Evolutionary conservation across 2,888 invertebrate genomes (phyloP).

Genomic region (Matsumyia berberina): DNA sequence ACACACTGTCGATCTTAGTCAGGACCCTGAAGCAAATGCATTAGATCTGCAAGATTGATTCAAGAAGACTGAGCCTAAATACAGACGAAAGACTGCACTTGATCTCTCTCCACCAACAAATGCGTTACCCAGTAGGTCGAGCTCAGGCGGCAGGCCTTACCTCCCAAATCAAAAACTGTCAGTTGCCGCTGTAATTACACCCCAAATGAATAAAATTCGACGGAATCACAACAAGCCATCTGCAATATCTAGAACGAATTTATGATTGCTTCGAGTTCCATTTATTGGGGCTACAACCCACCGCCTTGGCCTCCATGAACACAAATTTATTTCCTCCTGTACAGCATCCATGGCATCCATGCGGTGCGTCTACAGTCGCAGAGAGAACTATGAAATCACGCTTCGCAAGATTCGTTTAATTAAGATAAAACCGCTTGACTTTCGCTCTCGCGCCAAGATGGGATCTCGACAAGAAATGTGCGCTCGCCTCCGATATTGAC

Average conservation of each 20-base stretch:
- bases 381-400: constrained; percentile 52
- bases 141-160: too few species aligned
- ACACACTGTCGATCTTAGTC: too few species aligned
- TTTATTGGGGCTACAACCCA: background rate
- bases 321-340: constrained; percentile 15
- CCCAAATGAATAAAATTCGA: too few species aligned
- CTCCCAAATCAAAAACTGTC: background rate
- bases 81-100: too few species aligned
- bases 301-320: background rate
- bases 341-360: background rate
- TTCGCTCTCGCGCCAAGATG: constrained; percentile 67
- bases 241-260: background rate
- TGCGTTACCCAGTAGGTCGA: too few species aligned
- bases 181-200: too few species aligned
- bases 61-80: too few species aligned
- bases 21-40: too few species aligned
- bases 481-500: constrained; percentile 26
- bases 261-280: constrained; percentile 3
- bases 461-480: constrained; percentile 62
- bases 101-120: background rate
- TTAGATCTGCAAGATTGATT: too few species aligned
- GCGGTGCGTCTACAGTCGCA: background rate
- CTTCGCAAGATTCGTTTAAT: constrained; percentile 63
- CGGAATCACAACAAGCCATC: too few species aligned
- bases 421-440: constrained; percentile 72